Evolutionary conservation across 2,113 vertebrate species (phyloP).

Genomic region (Nothocercus julius): DNA sequence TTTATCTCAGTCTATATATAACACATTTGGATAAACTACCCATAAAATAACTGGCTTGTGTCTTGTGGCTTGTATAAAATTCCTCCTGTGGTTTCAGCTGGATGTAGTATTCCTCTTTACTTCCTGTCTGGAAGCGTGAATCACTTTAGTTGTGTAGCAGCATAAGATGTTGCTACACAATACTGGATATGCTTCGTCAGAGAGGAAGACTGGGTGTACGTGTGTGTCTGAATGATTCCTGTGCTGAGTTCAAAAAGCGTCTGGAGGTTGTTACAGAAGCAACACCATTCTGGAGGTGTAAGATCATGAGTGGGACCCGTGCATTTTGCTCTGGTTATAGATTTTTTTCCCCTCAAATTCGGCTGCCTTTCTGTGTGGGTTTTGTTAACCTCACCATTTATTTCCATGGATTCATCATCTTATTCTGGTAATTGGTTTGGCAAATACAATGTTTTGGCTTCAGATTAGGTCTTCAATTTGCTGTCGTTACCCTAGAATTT

Average conservation of each 20-base stretch:
- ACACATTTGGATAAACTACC: background rate
- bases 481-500: background rate
- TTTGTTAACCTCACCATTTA: conserved; percentile 23
- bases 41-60: background rate
- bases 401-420: background rate
- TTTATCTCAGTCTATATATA: background rate
- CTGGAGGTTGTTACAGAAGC: background rate
- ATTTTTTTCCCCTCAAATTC: background rate
- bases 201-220: background rate
- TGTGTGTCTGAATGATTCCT: background rate
- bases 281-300: background rate
- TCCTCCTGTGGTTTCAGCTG: background rate
- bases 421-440: background rate
- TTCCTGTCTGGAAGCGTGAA: background rate
- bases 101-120: background rate
- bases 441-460: background rate
- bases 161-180: background rate
- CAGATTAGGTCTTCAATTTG: background rate
- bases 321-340: background rate
- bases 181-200: background rate
- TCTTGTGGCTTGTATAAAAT: background rate
- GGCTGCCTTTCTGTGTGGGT: background rate
- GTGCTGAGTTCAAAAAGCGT: background rate
- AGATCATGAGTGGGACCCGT: background rate
- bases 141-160: background rate